Base-by-base conservation (phyloP, 2,113 vertebrate species). In the Peromyscus maniculatus region DNA sequence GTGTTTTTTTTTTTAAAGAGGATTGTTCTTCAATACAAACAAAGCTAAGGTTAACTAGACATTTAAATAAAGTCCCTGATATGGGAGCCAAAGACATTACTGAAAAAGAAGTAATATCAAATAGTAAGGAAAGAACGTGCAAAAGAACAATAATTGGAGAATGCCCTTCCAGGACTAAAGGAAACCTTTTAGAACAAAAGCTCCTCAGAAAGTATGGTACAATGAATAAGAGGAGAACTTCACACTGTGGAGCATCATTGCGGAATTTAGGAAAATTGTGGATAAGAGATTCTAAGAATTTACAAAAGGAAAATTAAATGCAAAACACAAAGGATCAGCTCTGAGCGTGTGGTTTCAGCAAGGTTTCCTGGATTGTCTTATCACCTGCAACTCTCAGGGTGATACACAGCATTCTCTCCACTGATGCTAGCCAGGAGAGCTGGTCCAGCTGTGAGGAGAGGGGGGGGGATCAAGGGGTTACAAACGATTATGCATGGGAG, bases 161-260 rank as follows among this genome's bases (percentile, higher is more conserved):
- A 82, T 96, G 88, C 5, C 12, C 87, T 91, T 71, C n/a, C 3
- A 96, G 67, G 52, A 77, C 13, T 39, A 13, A 92, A 72, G 74
- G 67, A 87, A 91, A 93, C 36, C 89, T 93, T 91, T 11, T 59
- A 67, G 28, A 94, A 87, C 24, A 55, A 93, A 96, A 90, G 3
- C 21, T 36, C 49, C 43, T 86, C 64, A 96, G 7, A 28, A 28
- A 72, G 64, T 59, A 89, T 0, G 91, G 21, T 71, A 91, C 15
- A 90, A 78, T 62, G 57, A 67, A 72, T 87, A 94, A 71, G 28
- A 75, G 91, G 91, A 91, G 77, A 89, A 83, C 15, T 21, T 6
- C 9, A 80, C 4, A 87, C 36, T 43, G 87, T 87, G 16, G 2
- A 94, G 13, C 11, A 95, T 62, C 66, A 89, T 0, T 86, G 13